Evolutionary conservation across 35 echinoderm and acorn worm genomes (phyloP), one percentile per base, ranked within the genome.

Genomic region (Strongylocentrotus purpuratus): DNA sequence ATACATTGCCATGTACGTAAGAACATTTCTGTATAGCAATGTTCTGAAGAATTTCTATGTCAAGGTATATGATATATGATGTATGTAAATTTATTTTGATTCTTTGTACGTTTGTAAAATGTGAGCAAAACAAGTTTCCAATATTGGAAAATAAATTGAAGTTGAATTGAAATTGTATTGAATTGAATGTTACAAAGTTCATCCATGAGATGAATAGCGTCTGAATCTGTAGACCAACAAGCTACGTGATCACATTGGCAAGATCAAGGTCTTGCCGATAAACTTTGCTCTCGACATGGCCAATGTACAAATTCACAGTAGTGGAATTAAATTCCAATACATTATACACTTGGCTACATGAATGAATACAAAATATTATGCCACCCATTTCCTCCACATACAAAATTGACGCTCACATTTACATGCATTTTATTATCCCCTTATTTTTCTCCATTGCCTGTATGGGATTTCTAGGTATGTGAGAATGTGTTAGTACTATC

Each of bases 231-330:
- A 78, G 65, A 78, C 65, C n/a, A 22, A n/a, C 0, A 7, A 78
- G 65, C 65, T 78, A 78, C 65, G 65, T 78, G 65, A 22, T 78
- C 65, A 78, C 18, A 78, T 78, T 78, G 25, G 65, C 65, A 78
- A 78, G 65, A 78, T 78, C 65, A 78, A 78, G 65, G 65, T 78
- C 65, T 78, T 78, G 22, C 20, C n/a, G 65, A 78, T 78, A 78
- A 78, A 78, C 65, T 78, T 78, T 78, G 65, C 65, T 78, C 65
- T 78, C 65, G 4, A 78, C 65, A 78, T 78, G 65, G 65, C 65
- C 65, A 78, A 78, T 78, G 65, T 28, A 78, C 65, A 78, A 28
- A 78, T n/a, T 78, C 65, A 78, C 65, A 78, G 65, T 78, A 78
- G 65, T 78, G 28, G 65, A 78, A 78, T 78, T 78, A 18, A 78